These are phyloP conservation scores for Hecatera dysodea DNA, from an alignment of 2,888 invertebrate genomes.

Conservation along the genomic window DNA sequence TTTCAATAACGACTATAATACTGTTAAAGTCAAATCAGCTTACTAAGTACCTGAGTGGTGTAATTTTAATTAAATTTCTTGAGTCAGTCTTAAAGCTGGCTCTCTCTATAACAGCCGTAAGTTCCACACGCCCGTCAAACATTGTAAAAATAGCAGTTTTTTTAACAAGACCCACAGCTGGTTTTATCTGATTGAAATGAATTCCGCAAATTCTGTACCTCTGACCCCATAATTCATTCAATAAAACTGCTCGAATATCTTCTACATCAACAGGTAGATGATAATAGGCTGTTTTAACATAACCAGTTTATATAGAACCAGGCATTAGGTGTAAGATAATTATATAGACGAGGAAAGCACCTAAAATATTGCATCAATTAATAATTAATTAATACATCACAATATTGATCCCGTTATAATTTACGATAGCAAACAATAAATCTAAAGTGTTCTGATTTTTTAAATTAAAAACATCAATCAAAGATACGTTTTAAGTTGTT, in stretches of 20 bases:
- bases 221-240: slow-evolving; percentile 28
- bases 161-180: not conserved
- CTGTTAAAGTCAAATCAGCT: not conserved
- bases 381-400: slow-evolving; percentile 28
- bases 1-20: not conserved
- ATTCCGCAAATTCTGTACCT: slow-evolving; percentile 34
- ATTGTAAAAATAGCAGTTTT: not conserved
- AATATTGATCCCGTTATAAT: slow-evolving; percentile 37
- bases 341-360: slow-evolving; percentile 16
- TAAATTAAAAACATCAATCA: not conserved
- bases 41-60: not conserved
- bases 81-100: not conserved
- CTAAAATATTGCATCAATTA: slow-evolving; percentile 44
- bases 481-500: not conserved
- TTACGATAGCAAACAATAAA: slow-evolving; percentile 40
- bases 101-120: not conserved
- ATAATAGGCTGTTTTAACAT: slow-evolving; percentile 36
- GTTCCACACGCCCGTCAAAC: not conserved
- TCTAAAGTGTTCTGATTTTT: slow-evolving; percentile 16
- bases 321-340: slow-evolving; percentile 21
- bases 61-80: not conserved
- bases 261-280: not conserved
- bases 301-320: slow-evolving; percentile 35
- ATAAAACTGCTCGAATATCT: slow-evolving; percentile 30
- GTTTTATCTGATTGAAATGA: slow-evolving; percentile 7